These are phyloP conservation scores for Azemiops feae DNA, from an alignment of 2,113 vertebrate species.

Conservation along the genomic window DNA sequence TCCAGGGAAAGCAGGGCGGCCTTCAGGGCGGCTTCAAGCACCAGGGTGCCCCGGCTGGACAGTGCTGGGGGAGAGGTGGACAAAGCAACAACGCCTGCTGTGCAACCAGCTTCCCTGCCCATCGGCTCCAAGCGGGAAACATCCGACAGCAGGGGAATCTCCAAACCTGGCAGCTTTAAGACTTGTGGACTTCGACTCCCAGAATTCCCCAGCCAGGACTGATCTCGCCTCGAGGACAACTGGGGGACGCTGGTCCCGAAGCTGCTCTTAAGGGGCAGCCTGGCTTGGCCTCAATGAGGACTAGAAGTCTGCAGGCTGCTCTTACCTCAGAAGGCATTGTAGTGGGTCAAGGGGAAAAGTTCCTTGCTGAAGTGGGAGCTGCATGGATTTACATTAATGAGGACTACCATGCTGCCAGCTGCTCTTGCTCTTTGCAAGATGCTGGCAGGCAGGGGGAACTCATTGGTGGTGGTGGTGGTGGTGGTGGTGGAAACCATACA, in stretches of 20 bases:
- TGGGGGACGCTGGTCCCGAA: too few relatives aligned
- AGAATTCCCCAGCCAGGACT: too few relatives aligned
- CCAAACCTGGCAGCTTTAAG: too few relatives aligned
- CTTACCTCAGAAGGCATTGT: slow-evolving; percentile 70
- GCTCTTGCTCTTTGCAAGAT: too few relatives aligned
- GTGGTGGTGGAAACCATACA: rapidly evolving
- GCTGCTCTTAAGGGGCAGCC: too few relatives aligned
- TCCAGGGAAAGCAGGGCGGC: background rate
- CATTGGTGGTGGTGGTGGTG: too few relatives aligned
- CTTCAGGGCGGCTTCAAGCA: background rate
- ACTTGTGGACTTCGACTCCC: too few relatives aligned
- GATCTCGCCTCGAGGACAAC: too few relatives aligned
- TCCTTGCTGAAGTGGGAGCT: slow-evolving; percentile 64
- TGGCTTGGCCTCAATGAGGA: background rate
- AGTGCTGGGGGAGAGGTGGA: background rate
- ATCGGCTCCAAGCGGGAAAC: background rate
- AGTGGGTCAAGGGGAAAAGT: slow-evolving; percentile 82
- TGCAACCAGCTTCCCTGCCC: background rate
- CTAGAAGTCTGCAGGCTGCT: background rate
- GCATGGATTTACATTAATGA: too few relatives aligned
- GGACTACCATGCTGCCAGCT: too few relatives aligned
- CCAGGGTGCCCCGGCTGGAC: background rate
- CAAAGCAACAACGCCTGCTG: background rate
- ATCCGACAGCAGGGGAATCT: too few relatives aligned
- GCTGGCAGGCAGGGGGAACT: background rate